These are phyloP conservation scores for Euura saliciscinereae DNA, from an alignment of 1,140 invertebrate species.

Conservation along the genomic window DNA sequence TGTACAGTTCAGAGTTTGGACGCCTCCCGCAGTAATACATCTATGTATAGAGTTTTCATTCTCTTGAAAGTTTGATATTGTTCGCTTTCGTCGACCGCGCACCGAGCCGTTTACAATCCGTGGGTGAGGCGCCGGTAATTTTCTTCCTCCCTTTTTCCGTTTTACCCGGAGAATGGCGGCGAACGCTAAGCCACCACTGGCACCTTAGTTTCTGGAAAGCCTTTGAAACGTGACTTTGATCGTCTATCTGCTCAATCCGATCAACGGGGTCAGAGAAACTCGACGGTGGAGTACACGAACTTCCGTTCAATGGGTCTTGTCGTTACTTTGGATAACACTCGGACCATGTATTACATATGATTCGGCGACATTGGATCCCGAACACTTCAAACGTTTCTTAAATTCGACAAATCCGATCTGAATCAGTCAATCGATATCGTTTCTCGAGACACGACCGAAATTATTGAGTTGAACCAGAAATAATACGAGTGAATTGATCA, in stretches of 20 bases:
- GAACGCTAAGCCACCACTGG: too few species aligned
- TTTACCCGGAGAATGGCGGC: background rate
- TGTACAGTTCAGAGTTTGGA: too few species aligned
- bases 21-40: too few species aligned
- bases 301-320: background rate
- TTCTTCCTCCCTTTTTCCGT: background rate
- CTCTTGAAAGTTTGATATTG: background rate
- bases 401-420: too few species aligned
- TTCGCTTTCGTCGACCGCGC: background rate
- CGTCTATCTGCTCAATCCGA: slow-evolving; percentile 2
- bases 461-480: too few species aligned
- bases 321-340: background rate
- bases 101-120: background rate
- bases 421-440: too few species aligned
- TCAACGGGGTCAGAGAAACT: background rate
- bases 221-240: background rate
- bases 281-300: background rate
- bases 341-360: background rate
- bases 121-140: background rate
- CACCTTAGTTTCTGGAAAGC: background rate
- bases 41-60: too few species aligned
- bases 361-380: background rate
- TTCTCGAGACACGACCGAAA: too few species aligned
- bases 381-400: too few species aligned
- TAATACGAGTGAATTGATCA: too few species aligned